These are phyloP conservation scores for Tamias sibiricus DNA, from an alignment of 2,113 vertebrate species.

Conservation along the genomic window DNA sequence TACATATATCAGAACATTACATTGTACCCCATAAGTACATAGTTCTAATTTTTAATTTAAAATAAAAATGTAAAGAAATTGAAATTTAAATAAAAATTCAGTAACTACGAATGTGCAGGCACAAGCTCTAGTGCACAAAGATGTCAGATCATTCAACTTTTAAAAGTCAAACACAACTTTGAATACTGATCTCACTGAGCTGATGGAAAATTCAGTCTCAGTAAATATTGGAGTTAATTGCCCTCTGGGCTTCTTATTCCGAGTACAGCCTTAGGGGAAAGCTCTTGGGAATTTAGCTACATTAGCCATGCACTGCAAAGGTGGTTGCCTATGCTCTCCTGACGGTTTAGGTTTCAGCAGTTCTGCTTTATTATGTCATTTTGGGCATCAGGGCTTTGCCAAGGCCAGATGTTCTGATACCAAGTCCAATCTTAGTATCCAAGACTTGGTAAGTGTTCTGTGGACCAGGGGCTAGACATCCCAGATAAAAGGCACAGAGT, in stretches of 20 bases:
- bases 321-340: too few relatives aligned
- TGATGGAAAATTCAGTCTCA: neutral
- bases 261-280: neutral
- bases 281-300: neutral
- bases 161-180: neutral
- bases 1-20: neutral
- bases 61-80: neutral
- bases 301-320: neutral
- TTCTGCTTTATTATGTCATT: neutral
- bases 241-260: neutral
- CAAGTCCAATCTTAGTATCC: neutral
- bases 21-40: neutral
- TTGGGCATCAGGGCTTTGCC: neutral
- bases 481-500: neutral
- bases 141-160: neutral
- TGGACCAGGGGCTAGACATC: rapidly evolving
- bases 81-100: neutral
- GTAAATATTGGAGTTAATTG: neutral
- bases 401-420: too few relatives aligned
- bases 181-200: neutral
- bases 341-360: neutral
- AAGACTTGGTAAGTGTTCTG: neutral
- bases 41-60: neutral
- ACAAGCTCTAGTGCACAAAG: neutral
- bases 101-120: neutral